Evolutionary conservation across 2,113 vertebrate genomes (phyloP).

Genomic region (Pseudolaguvia tuberculata): DNA sequence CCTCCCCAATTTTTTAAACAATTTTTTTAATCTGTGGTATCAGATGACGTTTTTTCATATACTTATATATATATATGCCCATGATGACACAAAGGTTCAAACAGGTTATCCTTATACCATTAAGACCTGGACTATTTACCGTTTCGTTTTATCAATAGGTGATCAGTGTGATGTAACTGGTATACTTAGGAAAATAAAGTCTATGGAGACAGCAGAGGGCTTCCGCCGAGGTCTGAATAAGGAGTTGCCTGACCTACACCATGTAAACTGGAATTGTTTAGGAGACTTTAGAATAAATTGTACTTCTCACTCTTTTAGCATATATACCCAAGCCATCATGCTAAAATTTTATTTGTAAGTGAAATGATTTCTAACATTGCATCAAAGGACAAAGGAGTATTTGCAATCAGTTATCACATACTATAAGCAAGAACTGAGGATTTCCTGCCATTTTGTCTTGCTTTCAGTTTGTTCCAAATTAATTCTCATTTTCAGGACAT

Average conservation of each 20-base stretch:
- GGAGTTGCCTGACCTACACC: conserved; percentile 71
- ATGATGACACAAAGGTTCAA: too few species aligned
- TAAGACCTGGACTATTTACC: too few species aligned
- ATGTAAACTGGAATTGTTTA: too few species aligned
- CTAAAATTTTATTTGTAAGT: not conserved
- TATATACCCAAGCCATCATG: not conserved
- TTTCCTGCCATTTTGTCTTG: conserved; percentile 50
- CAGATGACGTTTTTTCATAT: not conserved
- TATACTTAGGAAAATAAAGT: not conserved
- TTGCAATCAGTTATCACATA: conserved; percentile 2
- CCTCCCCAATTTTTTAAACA: too few species aligned
- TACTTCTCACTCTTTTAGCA: not conserved
- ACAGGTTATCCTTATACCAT: not conserved
- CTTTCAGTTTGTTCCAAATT: conserved; percentile 37
- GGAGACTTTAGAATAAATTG: conserved; percentile 6
- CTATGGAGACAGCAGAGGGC: conserved; percentile 49
- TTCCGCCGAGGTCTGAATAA: conserved; percentile 73
- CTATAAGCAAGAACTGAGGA: conserved; percentile 37
- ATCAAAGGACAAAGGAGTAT: not conserved
- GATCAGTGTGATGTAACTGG: conserved; percentile 4
- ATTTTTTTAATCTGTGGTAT: not conserved
- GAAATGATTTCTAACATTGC: not conserved
- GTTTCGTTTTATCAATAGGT: conserved; percentile 1
- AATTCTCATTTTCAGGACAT: conserved; percentile 10
- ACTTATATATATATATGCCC: too few species aligned